These are phyloP conservation scores for Lasaia peninsularis DNA, from an alignment of 1,140 invertebrate species.

Conservation along the genomic window DNA sequence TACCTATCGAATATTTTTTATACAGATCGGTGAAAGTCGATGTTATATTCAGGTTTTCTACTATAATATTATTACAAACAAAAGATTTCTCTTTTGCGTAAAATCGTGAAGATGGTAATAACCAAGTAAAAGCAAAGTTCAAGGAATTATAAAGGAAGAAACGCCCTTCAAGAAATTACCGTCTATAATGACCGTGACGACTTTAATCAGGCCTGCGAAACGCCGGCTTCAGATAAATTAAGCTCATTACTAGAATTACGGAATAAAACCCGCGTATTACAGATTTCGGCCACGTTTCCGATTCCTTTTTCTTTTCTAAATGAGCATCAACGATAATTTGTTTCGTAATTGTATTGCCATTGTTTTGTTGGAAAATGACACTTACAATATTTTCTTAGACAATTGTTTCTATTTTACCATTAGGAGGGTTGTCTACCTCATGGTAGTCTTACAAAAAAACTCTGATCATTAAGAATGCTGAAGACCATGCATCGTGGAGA, in stretches of 20 bases:
- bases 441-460: too few species aligned
- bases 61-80: too few species aligned
- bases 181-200: constrained; percentile 1
- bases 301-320: neutral
- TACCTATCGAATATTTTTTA: too few species aligned
- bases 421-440: too few species aligned
- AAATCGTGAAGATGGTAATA: neutral
- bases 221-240: neutral
- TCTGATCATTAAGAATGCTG: too few species aligned
- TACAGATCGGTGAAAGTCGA: too few species aligned
- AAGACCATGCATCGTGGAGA: too few species aligned
- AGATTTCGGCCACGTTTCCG: neutral
- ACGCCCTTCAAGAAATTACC: neutral
- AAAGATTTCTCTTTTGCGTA: too few species aligned
- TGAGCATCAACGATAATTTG: neutral
- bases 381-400: too few species aligned
- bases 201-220: neutral
- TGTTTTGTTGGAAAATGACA: too few species aligned
- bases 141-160: neutral
- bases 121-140: neutral
- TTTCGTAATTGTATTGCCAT: neutral
- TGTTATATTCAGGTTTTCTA: too few species aligned
- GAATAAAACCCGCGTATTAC: neutral
- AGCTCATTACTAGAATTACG: neutral
- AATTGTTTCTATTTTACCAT: too few species aligned